These are phyloP conservation scores for Rhinoderma darwinii DNA, from an alignment of 2,113 vertebrate genomes.

Conservation along the genomic window DNA sequence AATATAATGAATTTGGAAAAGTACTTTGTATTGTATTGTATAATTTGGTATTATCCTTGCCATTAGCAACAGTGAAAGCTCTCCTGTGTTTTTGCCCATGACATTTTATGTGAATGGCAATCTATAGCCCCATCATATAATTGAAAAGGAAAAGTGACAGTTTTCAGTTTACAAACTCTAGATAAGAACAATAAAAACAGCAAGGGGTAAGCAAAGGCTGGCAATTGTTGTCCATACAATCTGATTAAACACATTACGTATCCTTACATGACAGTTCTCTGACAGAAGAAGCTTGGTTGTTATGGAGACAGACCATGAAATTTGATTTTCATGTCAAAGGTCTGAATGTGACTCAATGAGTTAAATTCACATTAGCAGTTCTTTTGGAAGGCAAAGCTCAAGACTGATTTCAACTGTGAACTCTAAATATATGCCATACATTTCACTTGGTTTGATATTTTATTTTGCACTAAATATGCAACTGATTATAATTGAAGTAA, in stretches of 20 bases:
- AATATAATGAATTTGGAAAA: not conserved
- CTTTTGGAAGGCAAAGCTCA: not conserved
- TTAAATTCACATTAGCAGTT: conserved; percentile 57
- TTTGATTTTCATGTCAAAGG: conserved; percentile 60
- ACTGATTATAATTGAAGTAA: not conserved
- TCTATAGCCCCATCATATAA: conserved; percentile 21
- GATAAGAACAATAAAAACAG: conserved; percentile 51
- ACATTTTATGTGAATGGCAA: not conserved
- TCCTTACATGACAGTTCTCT: conserved; percentile 55
- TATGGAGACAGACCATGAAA: conserved; percentile 62
- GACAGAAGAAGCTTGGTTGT: conserved; percentile 54
- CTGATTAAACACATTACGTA: conserved; percentile 58
- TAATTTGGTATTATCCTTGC: not conserved
- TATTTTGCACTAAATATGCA: not conserved
- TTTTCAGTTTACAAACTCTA: conserved; percentile 37
- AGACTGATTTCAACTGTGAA: not conserved
- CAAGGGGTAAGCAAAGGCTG: conserved; percentile 57
- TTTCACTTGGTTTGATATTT: not conserved
- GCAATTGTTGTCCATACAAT: conserved; percentile 51
- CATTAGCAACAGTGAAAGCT: not conserved
- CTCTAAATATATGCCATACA: not conserved
- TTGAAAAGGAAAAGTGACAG: conserved; percentile 39
- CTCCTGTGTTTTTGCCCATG: not conserved
- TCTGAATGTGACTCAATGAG: conserved; percentile 54
- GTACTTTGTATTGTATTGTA: not conserved